Conservation (phyloP, 2,113 vertebrate genomes). For the Erpornis zantholeuca region DNA sequence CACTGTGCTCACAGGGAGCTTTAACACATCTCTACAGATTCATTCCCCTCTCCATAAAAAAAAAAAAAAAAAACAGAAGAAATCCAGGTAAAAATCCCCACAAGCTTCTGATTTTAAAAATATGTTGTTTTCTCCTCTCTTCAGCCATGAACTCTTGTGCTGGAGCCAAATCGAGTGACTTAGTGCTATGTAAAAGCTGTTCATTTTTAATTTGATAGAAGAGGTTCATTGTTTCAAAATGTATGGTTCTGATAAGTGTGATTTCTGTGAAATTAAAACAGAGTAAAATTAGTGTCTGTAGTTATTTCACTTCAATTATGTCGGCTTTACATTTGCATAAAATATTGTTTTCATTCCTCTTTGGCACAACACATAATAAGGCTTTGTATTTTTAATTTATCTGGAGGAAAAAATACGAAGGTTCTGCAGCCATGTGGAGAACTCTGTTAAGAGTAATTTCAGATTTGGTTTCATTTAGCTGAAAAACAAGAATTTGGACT, state of each 20-base stretch:
- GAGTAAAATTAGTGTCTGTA: slow-evolving; percentile 26
- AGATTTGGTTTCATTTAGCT: neutral
- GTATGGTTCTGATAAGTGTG: neutral
- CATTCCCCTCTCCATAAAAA: neutral
- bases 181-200: neutral
- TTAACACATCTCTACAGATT: neutral
- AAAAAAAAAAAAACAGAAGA: too few relatives aligned
- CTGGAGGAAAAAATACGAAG: neutral
- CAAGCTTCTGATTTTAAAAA: neutral
- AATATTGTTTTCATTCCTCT: slow-evolving; percentile 44
- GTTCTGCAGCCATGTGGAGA: neutral
- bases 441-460: neutral
- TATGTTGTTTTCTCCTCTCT: neutral
- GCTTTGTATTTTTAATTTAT: slow-evolving; percentile 30
- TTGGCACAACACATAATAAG: neutral
- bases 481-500: neutral
- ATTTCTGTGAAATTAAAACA: slow-evolving; percentile 25
- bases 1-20: neutral
- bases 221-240: neutral
- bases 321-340: slow-evolving; percentile 53
- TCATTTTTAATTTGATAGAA: slow-evolving; percentile 15
- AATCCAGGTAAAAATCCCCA: neutral
- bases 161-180: neutral
- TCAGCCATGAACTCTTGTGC: neutral
- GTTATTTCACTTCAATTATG: slow-evolving; percentile 49